Evolutionary conservation across 2,113 vertebrate genomes (phyloP).

Genomic region (Oreochromis spilurus): DNA sequence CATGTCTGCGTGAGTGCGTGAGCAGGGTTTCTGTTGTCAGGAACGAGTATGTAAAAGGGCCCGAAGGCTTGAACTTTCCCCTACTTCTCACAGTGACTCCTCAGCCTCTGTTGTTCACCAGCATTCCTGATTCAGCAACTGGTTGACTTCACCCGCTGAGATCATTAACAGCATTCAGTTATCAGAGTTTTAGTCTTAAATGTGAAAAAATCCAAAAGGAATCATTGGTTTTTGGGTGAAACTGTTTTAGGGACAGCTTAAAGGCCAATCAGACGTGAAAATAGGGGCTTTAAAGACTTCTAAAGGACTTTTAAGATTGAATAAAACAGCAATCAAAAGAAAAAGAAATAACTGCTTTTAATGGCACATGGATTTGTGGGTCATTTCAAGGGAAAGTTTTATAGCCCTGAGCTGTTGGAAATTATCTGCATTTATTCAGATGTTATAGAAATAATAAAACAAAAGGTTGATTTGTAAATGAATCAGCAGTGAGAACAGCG

Average conservation of each 20-base stretch:
- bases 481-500: not conserved
- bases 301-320: not conserved
- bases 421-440: not conserved
- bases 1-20: slow-evolving; percentile 6
- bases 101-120: not conserved
- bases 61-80: slow-evolving; percentile 67
- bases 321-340: not conserved
- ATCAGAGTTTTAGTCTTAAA: not conserved
- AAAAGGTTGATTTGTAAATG: not conserved
- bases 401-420: not conserved
- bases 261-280: not conserved
- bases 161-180: not conserved
- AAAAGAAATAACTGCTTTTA: not conserved
- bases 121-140: slow-evolving; percentile 17
- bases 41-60: slow-evolving; percentile 30
- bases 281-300: not conserved
- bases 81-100: slow-evolving; percentile 67
- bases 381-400: not conserved
- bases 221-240: not conserved
- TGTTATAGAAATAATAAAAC: not conserved
- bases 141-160: not conserved
- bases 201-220: not conserved
- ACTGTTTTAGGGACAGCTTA: not conserved
- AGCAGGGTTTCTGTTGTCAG: slow-evolving; percentile 15
- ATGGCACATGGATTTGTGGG: not conserved